phyloP scores from a whole-genome alignment of 2,797 vertebrate genomes.

The Xenentodon cancila region DNA sequence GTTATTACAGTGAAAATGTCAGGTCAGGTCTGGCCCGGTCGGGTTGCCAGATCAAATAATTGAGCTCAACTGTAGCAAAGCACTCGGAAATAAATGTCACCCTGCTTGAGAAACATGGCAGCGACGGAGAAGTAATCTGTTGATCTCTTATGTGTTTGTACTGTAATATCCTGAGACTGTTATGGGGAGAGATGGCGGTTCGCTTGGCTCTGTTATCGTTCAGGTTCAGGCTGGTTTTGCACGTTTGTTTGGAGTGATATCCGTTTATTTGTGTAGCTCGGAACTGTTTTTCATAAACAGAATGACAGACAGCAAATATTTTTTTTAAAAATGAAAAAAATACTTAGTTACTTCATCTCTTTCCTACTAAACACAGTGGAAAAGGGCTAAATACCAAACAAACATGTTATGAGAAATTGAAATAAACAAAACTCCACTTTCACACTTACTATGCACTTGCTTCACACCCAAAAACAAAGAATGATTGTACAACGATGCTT shows the following conservation, averaged over 20 bases:
- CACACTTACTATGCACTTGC: too few relatives aligned
- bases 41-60: constrained; percentile 1
- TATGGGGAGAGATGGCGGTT: not conserved
- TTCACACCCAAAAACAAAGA: too few relatives aligned
- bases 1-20: constrained; percentile 33
- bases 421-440: too few relatives aligned
- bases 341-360: not conserved
- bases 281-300: constrained; percentile 3
- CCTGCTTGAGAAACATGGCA: not conserved
- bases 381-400: not conserved
- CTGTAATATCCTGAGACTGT: constrained; percentile 47
- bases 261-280: too few relatives aligned
- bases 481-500: too few relatives aligned
- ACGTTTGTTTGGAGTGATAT: constrained; percentile 29
- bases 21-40: not conserved
- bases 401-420: too few relatives aligned
- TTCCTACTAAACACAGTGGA: not conserved
- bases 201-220: constrained; percentile 21
- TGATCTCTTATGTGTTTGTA: constrained; percentile 28
- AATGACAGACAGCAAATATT: not conserved
- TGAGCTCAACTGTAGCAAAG: constrained; percentile 16
- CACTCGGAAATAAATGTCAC: constrained; percentile 37
- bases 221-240: constrained; percentile 5
- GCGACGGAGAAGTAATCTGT: constrained; percentile 26
- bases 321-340: not conserved